Percentiles rank a stretch among this genome's conserved stretches.
phyloP scores from a whole-genome alignment of 1,140 invertebrate genomes.

The Platorchestia sp. region DNA sequence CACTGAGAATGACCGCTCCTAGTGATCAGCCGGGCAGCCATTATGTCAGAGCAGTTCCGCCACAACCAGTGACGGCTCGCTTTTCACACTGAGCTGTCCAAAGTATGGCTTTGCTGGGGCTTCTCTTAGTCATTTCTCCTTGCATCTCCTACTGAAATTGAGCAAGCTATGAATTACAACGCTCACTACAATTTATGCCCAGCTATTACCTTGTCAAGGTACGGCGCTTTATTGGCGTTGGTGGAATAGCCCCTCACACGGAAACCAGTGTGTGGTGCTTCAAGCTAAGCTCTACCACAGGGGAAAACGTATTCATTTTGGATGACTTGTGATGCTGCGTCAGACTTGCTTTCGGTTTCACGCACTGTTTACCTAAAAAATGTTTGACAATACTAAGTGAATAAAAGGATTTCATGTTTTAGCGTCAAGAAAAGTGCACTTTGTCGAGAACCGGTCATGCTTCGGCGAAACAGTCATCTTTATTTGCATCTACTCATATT shows the following conservation, averaged over 20 bases:
- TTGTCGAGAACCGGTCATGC: too few species aligned
- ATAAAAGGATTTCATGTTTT: too few species aligned
- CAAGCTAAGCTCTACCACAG: neutral
- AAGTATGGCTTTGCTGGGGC: neutral
- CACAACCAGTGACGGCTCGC: neutral
- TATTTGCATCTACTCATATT: too few species aligned
- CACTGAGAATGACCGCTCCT: neutral
- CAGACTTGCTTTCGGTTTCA: neutral
- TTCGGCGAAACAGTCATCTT: too few species aligned
- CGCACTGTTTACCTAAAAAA: too few species aligned
- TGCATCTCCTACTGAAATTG: slow-evolving; percentile 48
- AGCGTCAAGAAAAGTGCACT: too few species aligned
- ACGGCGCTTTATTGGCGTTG: slow-evolving; percentile 3
- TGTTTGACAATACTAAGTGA: too few species aligned
- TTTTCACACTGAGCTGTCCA: neutral
- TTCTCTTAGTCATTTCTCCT: slow-evolving; percentile 27
- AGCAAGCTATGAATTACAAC: slow-evolving; percentile 46
- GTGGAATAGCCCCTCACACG: neutral
- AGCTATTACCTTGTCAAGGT: slow-evolving; percentile 43
- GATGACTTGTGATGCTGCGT: neutral
- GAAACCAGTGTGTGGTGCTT: neutral
- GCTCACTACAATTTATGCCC: slow-evolving; percentile 32
- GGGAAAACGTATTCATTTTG: neutral
- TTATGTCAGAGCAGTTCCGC: neutral
- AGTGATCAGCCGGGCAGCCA: neutral